Percentiles rank a stretch among this genome's conserved stretches.
Evolutionary conservation across 2,888 invertebrate species (phyloP).

Genomic region (Automeris io): DNA sequence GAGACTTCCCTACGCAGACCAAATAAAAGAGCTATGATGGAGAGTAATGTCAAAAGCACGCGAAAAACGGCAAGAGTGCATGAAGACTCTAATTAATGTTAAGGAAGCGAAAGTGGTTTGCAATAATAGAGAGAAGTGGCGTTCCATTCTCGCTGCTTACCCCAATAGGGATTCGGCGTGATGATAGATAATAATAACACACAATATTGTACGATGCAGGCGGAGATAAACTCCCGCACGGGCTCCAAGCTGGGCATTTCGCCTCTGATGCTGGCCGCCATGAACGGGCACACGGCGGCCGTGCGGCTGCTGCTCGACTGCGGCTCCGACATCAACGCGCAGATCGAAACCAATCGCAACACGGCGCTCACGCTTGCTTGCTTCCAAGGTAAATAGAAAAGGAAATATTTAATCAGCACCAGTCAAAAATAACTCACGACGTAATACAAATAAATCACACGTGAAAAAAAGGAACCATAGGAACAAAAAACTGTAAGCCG

Average conservation of each 20-base stretch:
- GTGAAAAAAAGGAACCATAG: no score
- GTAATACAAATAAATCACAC: no score
- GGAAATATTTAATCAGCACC: background rate
- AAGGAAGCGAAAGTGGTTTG: no score
- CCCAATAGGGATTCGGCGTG: no score
- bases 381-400: slow-evolving; percentile 87
- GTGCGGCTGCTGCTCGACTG: slow-evolving; percentile 96
- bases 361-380: slow-evolving; percentile 99
- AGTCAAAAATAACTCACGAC: no score
- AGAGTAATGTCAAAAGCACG: background rate
- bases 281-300: slow-evolving; percentile 95
- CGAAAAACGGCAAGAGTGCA: background rate
- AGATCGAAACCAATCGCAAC: slow-evolving; percentile 99
- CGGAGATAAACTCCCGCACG: slow-evolving; percentile 98
- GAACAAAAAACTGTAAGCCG: no score
- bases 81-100: no score
- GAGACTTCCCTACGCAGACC: no score
- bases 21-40: no score
- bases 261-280: slow-evolving; percentile 98
- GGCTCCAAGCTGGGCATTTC: slow-evolving; percentile 98
- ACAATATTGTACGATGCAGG: slow-evolving; percentile 44
- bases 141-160: no score
- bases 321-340: slow-evolving; percentile 99
- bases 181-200: no score
- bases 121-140: no score